Conservation (phyloP, 2,113 vertebrate species). For the Amblyornis subalaris region DNA sequence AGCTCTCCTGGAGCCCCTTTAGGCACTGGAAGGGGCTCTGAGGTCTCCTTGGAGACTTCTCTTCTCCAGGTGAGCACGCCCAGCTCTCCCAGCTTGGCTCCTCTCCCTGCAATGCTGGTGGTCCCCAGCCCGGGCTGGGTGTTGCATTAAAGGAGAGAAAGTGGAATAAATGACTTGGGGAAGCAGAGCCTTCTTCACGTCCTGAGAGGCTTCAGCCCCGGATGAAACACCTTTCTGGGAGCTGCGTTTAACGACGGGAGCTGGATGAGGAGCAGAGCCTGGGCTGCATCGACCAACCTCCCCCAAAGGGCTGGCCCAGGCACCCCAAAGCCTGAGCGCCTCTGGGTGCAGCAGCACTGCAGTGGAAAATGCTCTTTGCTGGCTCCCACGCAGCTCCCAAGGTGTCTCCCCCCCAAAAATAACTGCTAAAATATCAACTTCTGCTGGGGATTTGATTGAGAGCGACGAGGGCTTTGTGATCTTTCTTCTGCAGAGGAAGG, state of each 20-base stretch:
- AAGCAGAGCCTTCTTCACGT: neutral
- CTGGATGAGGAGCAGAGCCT: neutral
- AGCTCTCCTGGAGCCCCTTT: neutral
- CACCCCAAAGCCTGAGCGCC: neutral
- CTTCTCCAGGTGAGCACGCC: accelerated
- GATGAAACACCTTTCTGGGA: neutral
- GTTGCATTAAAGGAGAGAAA: neutral
- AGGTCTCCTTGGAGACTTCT: neutral
- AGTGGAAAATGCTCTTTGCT: neutral
- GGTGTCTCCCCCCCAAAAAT: neutral
- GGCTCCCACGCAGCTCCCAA: neutral
- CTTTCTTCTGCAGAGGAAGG: neutral
- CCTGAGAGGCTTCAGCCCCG: neutral
- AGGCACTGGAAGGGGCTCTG: neutral
- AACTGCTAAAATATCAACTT: neutral
- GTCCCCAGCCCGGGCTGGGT: neutral
- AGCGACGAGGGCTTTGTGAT: neutral
- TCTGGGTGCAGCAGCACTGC: neutral
- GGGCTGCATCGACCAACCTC: neutral
- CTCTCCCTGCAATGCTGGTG: neutral
- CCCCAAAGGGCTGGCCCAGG: accelerated
- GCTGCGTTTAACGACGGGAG: neutral
- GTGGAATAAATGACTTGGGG: neutral
- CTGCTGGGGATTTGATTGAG: neutral
- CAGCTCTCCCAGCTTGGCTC: neutral